Conservation (phyloP, 2,888 invertebrate species). For the Calliphora vomitoria region DNA sequence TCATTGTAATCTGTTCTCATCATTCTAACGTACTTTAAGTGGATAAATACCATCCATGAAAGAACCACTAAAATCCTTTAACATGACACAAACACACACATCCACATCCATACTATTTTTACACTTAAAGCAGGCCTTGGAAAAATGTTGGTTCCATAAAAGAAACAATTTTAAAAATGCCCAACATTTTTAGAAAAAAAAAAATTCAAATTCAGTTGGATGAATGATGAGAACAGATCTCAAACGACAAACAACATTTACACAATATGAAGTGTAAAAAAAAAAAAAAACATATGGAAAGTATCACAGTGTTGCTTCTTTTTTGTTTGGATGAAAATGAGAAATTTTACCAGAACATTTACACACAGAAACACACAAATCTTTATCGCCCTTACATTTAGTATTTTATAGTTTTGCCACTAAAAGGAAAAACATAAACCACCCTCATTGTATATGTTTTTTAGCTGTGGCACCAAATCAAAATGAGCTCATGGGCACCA, state of each 20-base stretch:
- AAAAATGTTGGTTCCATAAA: slow-evolving; percentile 1
- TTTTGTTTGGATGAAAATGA: neutral
- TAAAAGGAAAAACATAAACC: slow-evolving; percentile 1
- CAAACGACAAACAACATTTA: slow-evolving; percentile 1
- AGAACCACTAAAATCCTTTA: neutral
- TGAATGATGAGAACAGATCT: neutral
- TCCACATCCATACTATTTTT: neutral
- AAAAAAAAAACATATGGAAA: neutral
- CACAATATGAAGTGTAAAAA: neutral
- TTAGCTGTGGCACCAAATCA: slow-evolving; percentile 23
- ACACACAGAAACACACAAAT: neutral
- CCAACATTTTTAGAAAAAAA: neutral
- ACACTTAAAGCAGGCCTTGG: neutral
- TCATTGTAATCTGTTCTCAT: slow-evolving; percentile 9
- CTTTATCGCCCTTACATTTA: neutral
- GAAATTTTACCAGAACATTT: neutral
- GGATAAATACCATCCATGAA: slow-evolving; percentile 1
- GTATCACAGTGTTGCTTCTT: neutral
- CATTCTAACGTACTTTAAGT: slow-evolving; percentile 3
- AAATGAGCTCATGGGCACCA: slow-evolving; percentile 64
- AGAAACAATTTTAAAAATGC: neutral
- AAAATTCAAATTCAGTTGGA: neutral
- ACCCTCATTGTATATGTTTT: slow-evolving; percentile 2
- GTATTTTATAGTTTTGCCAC: neutral
- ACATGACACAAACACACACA: neutral